phyloP scores from a whole-genome alignment of 64 coral and sea anemone genomes.

The Actinia equina region DNA sequence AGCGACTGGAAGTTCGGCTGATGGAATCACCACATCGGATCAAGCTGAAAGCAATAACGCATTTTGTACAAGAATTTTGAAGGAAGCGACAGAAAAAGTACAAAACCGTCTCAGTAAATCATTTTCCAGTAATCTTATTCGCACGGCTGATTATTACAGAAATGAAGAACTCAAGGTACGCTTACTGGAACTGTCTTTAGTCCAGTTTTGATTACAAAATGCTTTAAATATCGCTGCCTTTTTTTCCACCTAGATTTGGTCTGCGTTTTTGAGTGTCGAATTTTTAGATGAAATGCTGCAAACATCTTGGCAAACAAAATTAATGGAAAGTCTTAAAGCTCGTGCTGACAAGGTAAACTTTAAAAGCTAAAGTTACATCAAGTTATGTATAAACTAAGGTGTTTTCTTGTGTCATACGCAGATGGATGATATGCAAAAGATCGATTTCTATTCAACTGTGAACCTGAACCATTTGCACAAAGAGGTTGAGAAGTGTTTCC shows the following conservation, averaged over 20 bases:
- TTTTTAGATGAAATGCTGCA: not conserved
- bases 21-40: not conserved
- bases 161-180: not conserved
- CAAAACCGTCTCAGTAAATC: not conserved
- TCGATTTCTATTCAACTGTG: conserved; percentile 33
- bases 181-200: not conserved
- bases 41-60: not conserved
- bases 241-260: not conserved
- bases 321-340: not conserved
- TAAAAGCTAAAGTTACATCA: too few relatives aligned
- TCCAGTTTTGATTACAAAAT: not conserved
- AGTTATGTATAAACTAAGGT: too few relatives aligned
- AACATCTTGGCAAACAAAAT: not conserved
- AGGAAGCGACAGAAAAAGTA: not conserved
- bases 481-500: conserved; percentile 23
- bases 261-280: not conserved
- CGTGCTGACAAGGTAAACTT: not conserved
- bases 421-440: conserved; percentile 5
- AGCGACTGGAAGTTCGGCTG: too few relatives aligned
- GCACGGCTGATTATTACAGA: not conserved
- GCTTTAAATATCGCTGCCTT: not conserved
- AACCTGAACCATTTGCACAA: not conserved
- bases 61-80: not conserved
- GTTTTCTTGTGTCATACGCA: not conserved
- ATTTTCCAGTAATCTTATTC: not conserved